Conservation (phyloP, 1,140 invertebrate genomes). For the Temnothorax curvispinosus region DNA sequence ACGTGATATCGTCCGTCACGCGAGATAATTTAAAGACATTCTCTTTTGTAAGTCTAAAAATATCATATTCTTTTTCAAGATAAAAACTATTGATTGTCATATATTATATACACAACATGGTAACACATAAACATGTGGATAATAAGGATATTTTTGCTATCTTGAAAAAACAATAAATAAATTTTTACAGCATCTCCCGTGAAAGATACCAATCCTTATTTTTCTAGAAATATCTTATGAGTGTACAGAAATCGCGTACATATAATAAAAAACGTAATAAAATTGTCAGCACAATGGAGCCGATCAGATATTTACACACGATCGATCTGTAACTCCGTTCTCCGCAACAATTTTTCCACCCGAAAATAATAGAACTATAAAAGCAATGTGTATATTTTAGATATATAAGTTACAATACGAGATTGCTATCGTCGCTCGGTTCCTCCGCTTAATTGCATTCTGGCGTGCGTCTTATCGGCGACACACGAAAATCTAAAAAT, state of each 20-base stretch:
- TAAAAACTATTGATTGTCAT: not conserved
- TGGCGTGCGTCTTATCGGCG: conserved; percentile 62
- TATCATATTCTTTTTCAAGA: not conserved
- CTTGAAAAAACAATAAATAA: not conserved
- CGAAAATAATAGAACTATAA: conserved; percentile 17
- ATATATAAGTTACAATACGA: conserved; percentile 39
- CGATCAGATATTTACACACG: not conserved
- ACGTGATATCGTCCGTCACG: not conserved
- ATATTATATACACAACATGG: not conserved
- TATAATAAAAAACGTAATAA: conserved; percentile 14
- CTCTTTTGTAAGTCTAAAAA: conserved; percentile 21
- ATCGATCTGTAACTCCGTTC: not conserved
- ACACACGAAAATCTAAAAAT: conserved; percentile 38
- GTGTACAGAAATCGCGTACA: not conserved
- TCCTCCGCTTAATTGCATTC: conserved; percentile 57
- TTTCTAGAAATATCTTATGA: not conserved
- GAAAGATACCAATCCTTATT: not conserved
- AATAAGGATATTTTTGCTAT: not conserved
- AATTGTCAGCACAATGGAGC: not conserved
- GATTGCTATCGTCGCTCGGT: conserved; percentile 10
- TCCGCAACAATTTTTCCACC: not conserved
- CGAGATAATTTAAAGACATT: not conserved
- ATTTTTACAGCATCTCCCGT: not conserved
- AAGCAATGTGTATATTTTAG: conserved; percentile 37
- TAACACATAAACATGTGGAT: not conserved